Percentiles rank a stretch among this genome's conserved stretches.
phyloP scores from a whole-genome alignment of 1,140 invertebrate genomes.

The Olivierus martensii region DNA sequence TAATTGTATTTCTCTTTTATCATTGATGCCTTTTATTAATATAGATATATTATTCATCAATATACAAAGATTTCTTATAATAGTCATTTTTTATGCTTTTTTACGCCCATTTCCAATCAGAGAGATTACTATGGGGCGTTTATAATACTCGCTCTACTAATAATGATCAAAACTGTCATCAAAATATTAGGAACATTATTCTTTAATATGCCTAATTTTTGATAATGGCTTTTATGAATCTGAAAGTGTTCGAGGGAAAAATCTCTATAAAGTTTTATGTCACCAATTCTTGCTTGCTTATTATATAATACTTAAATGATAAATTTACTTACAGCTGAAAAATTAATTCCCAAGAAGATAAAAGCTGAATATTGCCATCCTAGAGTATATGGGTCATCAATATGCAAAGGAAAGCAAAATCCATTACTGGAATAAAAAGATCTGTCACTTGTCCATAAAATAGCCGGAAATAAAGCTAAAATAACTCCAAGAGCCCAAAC shows the following conservation, averaged over 20 bases:
- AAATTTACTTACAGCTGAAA: slow-evolving; percentile 16
- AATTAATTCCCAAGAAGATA: slow-evolving; percentile 26
- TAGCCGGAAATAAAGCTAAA: slow-evolving; percentile 4
- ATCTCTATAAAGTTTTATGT: background rate
- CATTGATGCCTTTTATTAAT: no score
- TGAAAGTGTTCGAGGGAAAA: background rate
- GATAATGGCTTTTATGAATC: background rate
- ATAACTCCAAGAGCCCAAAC: slow-evolving; percentile 3
- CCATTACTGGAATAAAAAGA: slow-evolving; percentile 25
- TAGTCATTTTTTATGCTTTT: no score
- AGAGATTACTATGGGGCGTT: no score
- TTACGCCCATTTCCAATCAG: no score
- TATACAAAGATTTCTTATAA: no score
- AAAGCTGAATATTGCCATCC: slow-evolving; percentile 29
- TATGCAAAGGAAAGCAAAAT: slow-evolving; percentile 27
- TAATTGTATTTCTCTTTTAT: no score
- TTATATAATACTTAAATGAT: background rate
- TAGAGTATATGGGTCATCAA: slow-evolving; percentile 26
- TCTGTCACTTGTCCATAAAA: slow-evolving; percentile 1
- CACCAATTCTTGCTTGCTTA: no score
- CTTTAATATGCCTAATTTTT: background rate
- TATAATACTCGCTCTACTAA: no score
- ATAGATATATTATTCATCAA: no score
- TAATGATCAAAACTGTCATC: background rate
- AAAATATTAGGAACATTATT: background rate